A percentile compares a stretch with the other conserved stretches of the same genome.
Conservation (phyloP, 1,140 invertebrate genomes). For the Bradysia coprophila region DNA sequence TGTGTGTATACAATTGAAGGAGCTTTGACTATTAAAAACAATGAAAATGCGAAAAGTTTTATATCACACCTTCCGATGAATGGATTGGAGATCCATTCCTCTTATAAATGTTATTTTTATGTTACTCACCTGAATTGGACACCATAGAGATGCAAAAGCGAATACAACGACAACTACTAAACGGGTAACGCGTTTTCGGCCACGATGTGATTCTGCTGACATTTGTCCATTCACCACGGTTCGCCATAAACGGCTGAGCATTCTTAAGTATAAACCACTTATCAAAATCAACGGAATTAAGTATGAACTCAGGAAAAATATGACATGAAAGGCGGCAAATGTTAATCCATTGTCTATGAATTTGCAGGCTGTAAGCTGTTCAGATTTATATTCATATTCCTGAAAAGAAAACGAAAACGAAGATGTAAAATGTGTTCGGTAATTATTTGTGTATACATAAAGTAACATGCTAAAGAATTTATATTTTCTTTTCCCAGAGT, state of each 20-base stretch:
- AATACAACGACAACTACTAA: slow-evolving; percentile 88
- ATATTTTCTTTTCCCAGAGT: too few species aligned
- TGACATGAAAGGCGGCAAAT: slow-evolving; percentile 1
- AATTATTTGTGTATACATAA: not conserved
- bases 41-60: too few species aligned
- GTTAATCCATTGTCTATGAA: not conserved
- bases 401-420: not conserved
- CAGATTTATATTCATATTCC: not conserved
- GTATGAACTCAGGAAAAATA: slow-evolving; percentile 29
- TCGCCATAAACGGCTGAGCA: slow-evolving; percentile 76
- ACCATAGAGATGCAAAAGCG: slow-evolving; percentile 91
- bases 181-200: slow-evolving; percentile 77
- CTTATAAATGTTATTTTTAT: too few species aligned
- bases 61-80: too few species aligned
- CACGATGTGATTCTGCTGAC: slow-evolving; percentile 43
- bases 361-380: not conserved
- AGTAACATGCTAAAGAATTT: too few species aligned
- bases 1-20: too few species aligned
- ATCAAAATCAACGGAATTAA: slow-evolving; percentile 67
- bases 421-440: not conserved
- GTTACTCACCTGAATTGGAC: slow-evolving; percentile 73
- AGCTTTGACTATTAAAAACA: too few species aligned
- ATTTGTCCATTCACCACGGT: slow-evolving; percentile 52
- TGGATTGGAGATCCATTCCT: too few species aligned
- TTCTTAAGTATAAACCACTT: slow-evolving; percentile 73